Evolutionary conservation across 2,888 invertebrate species (phyloP).

Genomic region (Papilio elwesi): DNA sequence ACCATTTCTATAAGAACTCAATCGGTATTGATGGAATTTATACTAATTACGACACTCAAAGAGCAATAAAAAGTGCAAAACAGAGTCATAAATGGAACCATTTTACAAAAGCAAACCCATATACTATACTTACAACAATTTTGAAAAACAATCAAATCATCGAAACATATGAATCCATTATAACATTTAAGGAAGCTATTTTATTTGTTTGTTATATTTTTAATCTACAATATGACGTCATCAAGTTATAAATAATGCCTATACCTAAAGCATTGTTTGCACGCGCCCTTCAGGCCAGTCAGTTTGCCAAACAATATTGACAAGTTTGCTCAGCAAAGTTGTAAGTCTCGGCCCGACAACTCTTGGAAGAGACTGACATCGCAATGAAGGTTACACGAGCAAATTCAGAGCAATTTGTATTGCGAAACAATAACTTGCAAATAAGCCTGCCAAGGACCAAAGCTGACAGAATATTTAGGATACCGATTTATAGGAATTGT

Average conservation of each 20-base stretch:
- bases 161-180: too few species aligned
- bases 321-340: constrained; percentile 43
- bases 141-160: too few species aligned
- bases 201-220: neutral
- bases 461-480: constrained; percentile 47
- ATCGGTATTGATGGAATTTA: neutral
- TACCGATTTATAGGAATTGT: constrained; percentile 41
- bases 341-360: constrained; percentile 29
- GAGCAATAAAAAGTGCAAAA: neutral
- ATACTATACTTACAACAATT: too few species aligned
- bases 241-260: neutral
- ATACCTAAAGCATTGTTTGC: constrained; percentile 37
- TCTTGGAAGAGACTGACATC: constrained; percentile 23
- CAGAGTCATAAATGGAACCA: too few species aligned
- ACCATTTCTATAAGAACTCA: neutral
- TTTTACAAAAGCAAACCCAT: too few species aligned
- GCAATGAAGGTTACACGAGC: constrained; percentile 29
- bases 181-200: neutral
- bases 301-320: constrained; percentile 43
- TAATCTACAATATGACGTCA: neutral
- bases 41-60: neutral
- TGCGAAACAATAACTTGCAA: constrained; percentile 49
- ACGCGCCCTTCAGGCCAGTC: constrained; percentile 28
- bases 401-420: constrained; percentile 38
- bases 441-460: constrained; percentile 41